Percentiles rank a stretch among this genome's conserved stretches.
Evolutionary conservation across 2,797 vertebrate species (phyloP).

Genomic region (Pteronotus mesoamericanus): DNA sequence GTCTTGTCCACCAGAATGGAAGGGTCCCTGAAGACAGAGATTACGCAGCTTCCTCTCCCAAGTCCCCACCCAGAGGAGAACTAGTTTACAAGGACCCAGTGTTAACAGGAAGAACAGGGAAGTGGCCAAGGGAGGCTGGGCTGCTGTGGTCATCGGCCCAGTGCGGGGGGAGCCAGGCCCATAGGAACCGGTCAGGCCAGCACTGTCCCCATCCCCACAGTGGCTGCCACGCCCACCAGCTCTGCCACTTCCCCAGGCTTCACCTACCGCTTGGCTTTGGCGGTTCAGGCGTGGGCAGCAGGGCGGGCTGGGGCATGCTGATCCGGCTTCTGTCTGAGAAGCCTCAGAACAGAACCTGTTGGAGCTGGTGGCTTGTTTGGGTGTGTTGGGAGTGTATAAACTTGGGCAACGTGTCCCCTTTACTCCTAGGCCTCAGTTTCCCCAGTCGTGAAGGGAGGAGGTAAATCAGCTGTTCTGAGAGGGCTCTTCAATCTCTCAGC

Average conservation of each 20-base stretch:
- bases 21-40: neutral
- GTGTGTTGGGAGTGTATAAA: constrained; percentile 32
- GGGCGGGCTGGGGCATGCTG: constrained; percentile 35
- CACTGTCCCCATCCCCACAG: neutral
- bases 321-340: constrained; percentile 43
- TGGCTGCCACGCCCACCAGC: neutral
- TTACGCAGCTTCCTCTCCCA: neutral
- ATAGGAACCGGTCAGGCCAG: constrained; percentile 53
- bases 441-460: neutral
- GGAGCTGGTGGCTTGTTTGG: constrained; percentile 20
- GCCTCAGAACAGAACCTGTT: constrained; percentile 36
- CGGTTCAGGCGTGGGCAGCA: neutral
- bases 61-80: neutral
- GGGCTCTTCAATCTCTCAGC: neutral
- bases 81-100: neutral
- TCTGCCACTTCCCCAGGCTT: neutral
- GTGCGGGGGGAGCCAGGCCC: neutral
- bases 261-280: neutral
- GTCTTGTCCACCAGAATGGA: neutral
- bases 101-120: neutral
- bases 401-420: neutral
- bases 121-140: neutral
- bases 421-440: constrained; percentile 23
- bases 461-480: neutral
- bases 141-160: constrained; percentile 1